A percentile compares a stretch with the other conserved stretches of the same genome.
These are phyloP conservation scores for Rhea americana DNA, from an alignment of 2,113 vertebrate genomes.

Conservation along the genomic window DNA sequence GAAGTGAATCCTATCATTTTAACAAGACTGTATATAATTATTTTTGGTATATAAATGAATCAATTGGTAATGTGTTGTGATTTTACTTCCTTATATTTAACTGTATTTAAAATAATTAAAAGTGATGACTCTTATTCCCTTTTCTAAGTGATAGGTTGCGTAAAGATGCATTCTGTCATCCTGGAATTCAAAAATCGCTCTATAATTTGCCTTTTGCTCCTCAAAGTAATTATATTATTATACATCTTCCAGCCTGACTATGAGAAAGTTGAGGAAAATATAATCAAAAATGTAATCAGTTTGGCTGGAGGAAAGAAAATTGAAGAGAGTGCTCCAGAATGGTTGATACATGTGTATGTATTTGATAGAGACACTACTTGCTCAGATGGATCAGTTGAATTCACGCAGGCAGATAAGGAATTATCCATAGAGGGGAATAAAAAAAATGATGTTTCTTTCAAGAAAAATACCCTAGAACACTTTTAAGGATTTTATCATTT, in stretches of 20 bases:
- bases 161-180: background rate
- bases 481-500: background rate
- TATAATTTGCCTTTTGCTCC: background rate
- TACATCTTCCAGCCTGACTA: background rate
- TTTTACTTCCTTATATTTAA: background rate
- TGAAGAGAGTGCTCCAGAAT: background rate
- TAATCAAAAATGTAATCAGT: background rate
- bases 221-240: background rate
- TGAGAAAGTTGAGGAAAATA: background rate
- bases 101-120: background rate
- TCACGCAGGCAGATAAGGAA: background rate
- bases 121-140: background rate
- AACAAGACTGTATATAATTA: background rate
- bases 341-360: fast-evolving
- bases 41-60: background rate
- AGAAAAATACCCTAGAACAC: background rate
- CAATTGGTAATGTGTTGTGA: background rate
- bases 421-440: background rate
- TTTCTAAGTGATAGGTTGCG: background rate
- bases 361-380: background rate
- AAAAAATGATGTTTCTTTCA: background rate
- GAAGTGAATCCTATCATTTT: background rate
- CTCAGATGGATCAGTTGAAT: background rate
- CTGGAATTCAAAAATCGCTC: background rate
- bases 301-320: background rate